Evolutionary conservation across 2,888 invertebrate genomes (phyloP).

Genomic region (Tineola bisselliella): DNA sequence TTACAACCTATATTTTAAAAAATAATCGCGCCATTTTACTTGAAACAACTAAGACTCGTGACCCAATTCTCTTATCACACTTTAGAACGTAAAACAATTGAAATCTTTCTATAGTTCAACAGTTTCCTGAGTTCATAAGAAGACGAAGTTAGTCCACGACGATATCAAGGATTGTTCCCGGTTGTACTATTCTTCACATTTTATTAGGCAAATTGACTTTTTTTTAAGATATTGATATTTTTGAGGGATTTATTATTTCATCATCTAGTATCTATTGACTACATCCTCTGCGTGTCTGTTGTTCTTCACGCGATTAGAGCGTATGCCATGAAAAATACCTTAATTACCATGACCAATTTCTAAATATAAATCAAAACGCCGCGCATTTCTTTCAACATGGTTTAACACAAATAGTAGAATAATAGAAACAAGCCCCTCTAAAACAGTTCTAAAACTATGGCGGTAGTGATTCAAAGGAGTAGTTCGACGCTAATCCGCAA

Average conservation of each 20-base stretch:
- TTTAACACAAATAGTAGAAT: background rate
- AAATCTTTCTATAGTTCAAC: conserved; percentile 12
- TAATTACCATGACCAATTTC: too few species aligned
- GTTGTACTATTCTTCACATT: background rate
- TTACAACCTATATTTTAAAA: too few species aligned
- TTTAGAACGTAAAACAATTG: conserved; percentile 12
- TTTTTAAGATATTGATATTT: too few species aligned
- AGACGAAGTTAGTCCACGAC: background rate
- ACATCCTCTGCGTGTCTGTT: too few species aligned
- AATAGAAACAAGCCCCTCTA: background rate
- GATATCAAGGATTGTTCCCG: background rate
- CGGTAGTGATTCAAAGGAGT: conserved; percentile 2
- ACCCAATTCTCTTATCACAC: conserved; percentile 7
- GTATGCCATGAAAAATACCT: too few species aligned
- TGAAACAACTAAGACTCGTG: background rate
- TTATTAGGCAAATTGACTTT: too few species aligned
- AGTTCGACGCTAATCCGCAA: background rate
- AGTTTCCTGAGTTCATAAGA: conserved; percentile 2
- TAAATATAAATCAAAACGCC: too few species aligned
- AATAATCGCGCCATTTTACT: background rate
- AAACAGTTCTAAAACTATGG: background rate
- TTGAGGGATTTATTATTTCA: too few species aligned
- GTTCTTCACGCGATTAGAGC: too few species aligned
- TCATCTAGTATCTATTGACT: too few species aligned
- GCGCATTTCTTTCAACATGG: too few species aligned